Conservation (phyloP, 2,113 vertebrate genomes). For the Apodemus sylvaticus region DNA sequence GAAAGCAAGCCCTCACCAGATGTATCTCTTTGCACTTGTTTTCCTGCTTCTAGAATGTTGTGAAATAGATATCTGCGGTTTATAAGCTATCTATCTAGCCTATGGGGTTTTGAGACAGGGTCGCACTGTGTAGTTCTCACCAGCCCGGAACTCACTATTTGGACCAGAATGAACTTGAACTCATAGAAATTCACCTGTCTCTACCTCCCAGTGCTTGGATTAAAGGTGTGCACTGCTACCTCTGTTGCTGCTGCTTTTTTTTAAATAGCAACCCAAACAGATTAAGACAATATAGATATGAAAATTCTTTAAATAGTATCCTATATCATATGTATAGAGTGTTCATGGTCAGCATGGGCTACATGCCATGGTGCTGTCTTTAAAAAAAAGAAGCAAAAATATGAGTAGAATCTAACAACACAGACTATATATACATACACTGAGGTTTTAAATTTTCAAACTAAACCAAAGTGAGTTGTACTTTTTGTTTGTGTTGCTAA, state of each 20-base stretch:
- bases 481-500: neutral
- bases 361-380: neutral
- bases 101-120: neutral
- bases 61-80: neutral
- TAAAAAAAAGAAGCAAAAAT: neutral
- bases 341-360: neutral
- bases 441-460: neutral
- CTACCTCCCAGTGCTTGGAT: neutral
- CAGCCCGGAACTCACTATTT: neutral
- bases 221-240: neutral
- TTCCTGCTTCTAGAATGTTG: neutral
- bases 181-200: neutral
- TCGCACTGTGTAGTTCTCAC: neutral
- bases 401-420: neutral
- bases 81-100: neutral
- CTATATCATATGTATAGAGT: neutral
- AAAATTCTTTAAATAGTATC: constrained; percentile 3
- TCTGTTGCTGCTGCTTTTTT: neutral
- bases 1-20: neutral
- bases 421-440: neutral
- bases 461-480: neutral
- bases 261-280: neutral
- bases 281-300: neutral
- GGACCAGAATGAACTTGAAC: neutral
- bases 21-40: neutral